Evolutionary conservation across 2,888 invertebrate genomes (phyloP), one percentile per base, ranked within the genome.

Genomic region (Eugnorisma glareosa): DNA sequence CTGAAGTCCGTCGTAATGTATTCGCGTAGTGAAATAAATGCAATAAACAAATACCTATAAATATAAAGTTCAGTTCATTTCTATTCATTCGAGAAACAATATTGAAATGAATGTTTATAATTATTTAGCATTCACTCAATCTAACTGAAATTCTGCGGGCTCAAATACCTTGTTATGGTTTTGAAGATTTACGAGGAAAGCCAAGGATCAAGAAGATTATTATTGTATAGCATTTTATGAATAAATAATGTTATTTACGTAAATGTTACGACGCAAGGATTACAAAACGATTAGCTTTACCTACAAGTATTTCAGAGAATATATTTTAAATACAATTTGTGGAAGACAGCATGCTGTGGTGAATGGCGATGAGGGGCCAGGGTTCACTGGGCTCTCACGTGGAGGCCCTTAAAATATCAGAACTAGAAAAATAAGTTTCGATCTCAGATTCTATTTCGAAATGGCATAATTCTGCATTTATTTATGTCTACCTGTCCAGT

Each of bases 111-210:
- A 81, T 73, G 13, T 75, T 77, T 54, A 37, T 59, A 73, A 81
- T 81, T 75, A 74, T 72, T 67, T 24, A 31, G 28, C 37, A 63
- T 73, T 66, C 40, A 57, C 67, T 72, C 37, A 68, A 73, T 75
- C 51, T 72, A 73, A 75, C 78, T 67, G 80, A 81, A 66, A 75
- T 75, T 86, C 67, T 69, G 75, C 40, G 59, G 67, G 31, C 61
- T 40, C 21, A 18, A 83, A 85, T 79, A 85, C 80, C 73, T 77
- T 85, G 78, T 87, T 85, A 83, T 77, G 83, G 77, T 79, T 86
- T 75, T 54, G 72, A 28, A 83, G 77, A 75, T 64, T 81, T 83
- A 86, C 63, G 77, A 76, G 72, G 37, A 79, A 77, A 82, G 82
- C 79, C 54, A 76, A 68, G 75, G 82, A 79, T 84, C 64, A 74